A percentile compares a stretch with the other conserved stretches of the same genome.
These are phyloP conservation scores for Stigmatopora nigra DNA, from an alignment of 2,113 vertebrate species.

Conservation along the genomic window DNA sequence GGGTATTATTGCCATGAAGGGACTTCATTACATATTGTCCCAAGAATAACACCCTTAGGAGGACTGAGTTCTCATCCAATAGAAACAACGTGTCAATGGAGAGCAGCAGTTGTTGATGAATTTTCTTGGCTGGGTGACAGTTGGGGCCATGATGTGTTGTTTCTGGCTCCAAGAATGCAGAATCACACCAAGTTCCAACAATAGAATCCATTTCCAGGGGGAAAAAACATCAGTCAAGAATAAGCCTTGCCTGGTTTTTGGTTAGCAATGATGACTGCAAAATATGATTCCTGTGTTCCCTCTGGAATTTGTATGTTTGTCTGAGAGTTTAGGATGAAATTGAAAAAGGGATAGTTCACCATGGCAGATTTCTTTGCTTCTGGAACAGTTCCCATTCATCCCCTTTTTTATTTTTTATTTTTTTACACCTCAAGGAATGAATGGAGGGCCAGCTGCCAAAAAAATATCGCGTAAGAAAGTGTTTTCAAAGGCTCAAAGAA, in stretches of 20 bases:
- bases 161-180: conserved; percentile 8
- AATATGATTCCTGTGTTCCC: conserved; percentile 15
- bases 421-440: conserved; percentile 31
- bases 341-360: background rate
- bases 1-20: conserved; percentile 15
- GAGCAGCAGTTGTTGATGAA: conserved; percentile 12
- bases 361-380: background rate
- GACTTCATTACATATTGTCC: conserved; percentile 11
- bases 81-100: conserved; percentile 3
- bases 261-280: background rate
- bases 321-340: conserved; percentile 7
- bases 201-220: background rate
- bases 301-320: conserved; percentile 13
- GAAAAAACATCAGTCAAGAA: conserved; percentile 10
- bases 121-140: conserved; percentile 9
- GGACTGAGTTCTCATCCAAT: conserved; percentile 11
- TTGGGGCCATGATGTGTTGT: conserved; percentile 14
- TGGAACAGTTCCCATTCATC: conserved; percentile 2
- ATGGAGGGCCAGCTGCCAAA: conserved; percentile 17
- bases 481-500: conserved; percentile 21
- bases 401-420: background rate
- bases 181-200: conserved; percentile 17
- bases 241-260: background rate
- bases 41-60: background rate
- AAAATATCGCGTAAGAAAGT: conserved; percentile 46